Evolutionary conservation across 2,797 vertebrate genomes (phyloP).

Genomic region (Chrysolophus pictus): DNA sequence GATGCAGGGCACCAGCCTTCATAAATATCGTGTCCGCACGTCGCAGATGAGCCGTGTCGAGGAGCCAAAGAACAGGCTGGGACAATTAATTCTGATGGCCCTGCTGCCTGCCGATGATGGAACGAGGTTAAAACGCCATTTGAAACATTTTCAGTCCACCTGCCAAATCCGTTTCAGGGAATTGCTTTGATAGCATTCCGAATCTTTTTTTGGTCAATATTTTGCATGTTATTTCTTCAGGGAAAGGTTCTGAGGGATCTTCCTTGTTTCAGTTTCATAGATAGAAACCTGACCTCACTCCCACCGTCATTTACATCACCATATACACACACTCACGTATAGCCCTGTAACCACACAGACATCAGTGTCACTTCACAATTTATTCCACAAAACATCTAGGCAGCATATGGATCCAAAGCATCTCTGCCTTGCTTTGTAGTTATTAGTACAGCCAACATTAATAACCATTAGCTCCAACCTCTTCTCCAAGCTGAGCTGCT

Average conservation of each 20-base stretch:
- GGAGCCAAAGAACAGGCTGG: not conserved
- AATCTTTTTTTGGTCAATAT: not conserved
- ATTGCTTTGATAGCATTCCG: not conserved
- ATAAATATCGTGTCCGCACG: fast-evolving
- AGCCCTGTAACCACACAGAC: not conserved
- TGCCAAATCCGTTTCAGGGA: not conserved
- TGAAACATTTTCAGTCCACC: not conserved
- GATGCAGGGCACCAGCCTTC: not conserved
- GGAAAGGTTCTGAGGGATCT: not conserved
- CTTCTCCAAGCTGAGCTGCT: not conserved
- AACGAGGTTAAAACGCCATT: not conserved
- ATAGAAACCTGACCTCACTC: not conserved
- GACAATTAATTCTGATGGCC: not conserved
- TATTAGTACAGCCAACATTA: not conserved
- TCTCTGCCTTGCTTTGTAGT: not conserved
- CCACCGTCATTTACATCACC: not conserved
- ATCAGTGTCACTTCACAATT: not conserved
- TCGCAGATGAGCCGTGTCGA: not conserved
- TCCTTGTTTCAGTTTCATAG: not conserved
- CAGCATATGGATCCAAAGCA: not conserved
- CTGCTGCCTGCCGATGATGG: not conserved
- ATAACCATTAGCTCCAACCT: not conserved
- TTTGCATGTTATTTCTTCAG: not conserved
- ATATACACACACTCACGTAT: not conserved
- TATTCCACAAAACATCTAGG: not conserved